These are phyloP conservation scores for Thripadectes ignobilis DNA, from an alignment of 2,797 vertebrate species.

Conservation along the genomic window DNA sequence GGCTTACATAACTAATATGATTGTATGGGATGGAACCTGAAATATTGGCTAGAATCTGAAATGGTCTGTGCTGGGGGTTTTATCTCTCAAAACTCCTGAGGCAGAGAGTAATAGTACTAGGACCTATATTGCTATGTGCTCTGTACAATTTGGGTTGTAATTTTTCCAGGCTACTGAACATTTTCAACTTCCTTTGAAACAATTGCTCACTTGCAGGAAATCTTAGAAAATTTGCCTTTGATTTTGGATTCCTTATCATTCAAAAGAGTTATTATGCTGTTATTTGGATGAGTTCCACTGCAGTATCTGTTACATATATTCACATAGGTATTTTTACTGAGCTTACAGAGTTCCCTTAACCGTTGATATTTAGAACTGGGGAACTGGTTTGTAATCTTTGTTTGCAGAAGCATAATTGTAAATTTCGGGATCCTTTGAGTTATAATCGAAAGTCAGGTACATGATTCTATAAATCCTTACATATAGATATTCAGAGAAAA, in stretches of 20 bases:
- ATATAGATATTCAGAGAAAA: neutral
- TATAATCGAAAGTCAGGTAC: neutral
- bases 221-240: neutral
- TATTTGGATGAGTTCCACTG: neutral
- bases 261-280: neutral
- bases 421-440: neutral
- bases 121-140: neutral
- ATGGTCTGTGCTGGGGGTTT: fast-evolving
- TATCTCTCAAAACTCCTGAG: neutral
- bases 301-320: neutral
- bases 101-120: neutral
- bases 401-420: neutral
- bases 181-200: neutral
- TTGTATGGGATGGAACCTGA: neutral
- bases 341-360: neutral
- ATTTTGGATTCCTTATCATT: neutral
- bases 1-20: neutral
- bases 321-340: neutral
- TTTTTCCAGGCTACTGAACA: slow-evolving; percentile 7
- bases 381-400: neutral
- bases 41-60: neutral
- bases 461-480: neutral
- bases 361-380: neutral
- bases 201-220: neutral
- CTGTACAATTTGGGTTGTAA: neutral